Base-by-base conservation (phyloP, 2,797 vertebrate species). In the Pelobates cultripes region DNA sequence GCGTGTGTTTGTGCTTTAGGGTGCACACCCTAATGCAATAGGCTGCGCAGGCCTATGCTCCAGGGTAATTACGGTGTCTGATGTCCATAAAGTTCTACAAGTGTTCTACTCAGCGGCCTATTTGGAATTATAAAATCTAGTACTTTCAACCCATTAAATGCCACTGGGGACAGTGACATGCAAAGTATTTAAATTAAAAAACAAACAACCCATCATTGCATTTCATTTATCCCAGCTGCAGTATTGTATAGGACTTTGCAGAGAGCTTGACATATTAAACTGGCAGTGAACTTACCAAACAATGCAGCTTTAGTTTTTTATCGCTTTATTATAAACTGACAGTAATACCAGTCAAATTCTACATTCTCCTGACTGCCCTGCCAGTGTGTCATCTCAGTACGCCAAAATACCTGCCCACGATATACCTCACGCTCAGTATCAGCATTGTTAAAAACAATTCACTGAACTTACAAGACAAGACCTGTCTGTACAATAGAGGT, bases 241-340 rank as follows among this genome's bases (percentile, higher is more conserved):
- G 57, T 13, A 12, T 13, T 60, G 57, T 3, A 66, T 28, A 40
- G 63, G n/a, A 28, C 15, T 61, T n/a, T 61, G 57, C 57, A 61
- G 15, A 61, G 13, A 7, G 7, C 7, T 61, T 61, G 10, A 61
- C 57, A 13, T 17, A 7, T 2, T 60, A 60, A 60, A 60, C 78
- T 57, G 41, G 0, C 6, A 40, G 41, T 73, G 72, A 75, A 69
- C 79, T 75, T 40, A 40, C 3, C 4, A 53, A 75, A 75, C 53
- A 75, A 47, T 42, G 55, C 66, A 6, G n/a, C 64, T 57, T 3
- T 69, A 47, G 72, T n/a, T n/a, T 43, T 14, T 55, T 12, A 60
- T 57, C n/a, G 28, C 28, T 63, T 28, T 55, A 70, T 44, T 14
- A 14, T 70, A n/a, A 10, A 4, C 43, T n/a, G 15, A 67, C 78